Evolutionary conservation across 2,797 vertebrate genomes (phyloP), one percentile per base, ranked within the genome.

Genomic region (Atherinosoma microstoma): DNA sequence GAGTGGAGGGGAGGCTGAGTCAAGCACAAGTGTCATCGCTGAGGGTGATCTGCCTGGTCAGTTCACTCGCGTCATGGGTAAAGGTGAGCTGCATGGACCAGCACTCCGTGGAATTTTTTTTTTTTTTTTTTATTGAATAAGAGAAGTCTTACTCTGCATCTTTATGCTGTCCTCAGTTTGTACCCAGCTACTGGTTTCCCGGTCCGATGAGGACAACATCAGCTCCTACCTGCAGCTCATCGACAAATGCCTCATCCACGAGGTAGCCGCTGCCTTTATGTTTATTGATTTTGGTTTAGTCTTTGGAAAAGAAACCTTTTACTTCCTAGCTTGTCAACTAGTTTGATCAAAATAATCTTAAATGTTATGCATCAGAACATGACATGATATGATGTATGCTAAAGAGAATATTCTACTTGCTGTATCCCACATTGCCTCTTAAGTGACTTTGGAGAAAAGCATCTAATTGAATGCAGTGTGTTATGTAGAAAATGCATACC

Each of bases 211-310:
- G 85, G 98, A 99, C 89, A 99, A 97, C 91, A 98, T 99, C 92
- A 99, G 97, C 91, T 98, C 97, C 83, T 99, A 99, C 90, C 94
- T 99, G 84, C 98, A 99, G 87, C 97, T 99, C 86, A 97, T 99
- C 75, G 97, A 99, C 95, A 99, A 98, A 93, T 98, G 97, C 93
- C 95, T 99, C 67, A 95, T 97, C 85, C 98, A 99, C 15, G 97
- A 99, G 96, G 98, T 99, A 91, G 92, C 90, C 89, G 1, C 27
- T 1, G 9, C 1, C 54, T 15, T 47, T 13, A 56, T 70, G 61
- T 49, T 64, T 22, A 32, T 22, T 40, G 15, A 34, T 27, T 2
- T 49, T 6, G 11, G 18, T 18, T 8, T n/a, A n/a, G 45, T n/a
- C 7, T 10, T 8, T 47, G 20, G 45, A 47, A n/a, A 47, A 45